phyloP scores from a whole-genome alignment of 2,797 vertebrate species.

The Trematomus bernacchii region DNA sequence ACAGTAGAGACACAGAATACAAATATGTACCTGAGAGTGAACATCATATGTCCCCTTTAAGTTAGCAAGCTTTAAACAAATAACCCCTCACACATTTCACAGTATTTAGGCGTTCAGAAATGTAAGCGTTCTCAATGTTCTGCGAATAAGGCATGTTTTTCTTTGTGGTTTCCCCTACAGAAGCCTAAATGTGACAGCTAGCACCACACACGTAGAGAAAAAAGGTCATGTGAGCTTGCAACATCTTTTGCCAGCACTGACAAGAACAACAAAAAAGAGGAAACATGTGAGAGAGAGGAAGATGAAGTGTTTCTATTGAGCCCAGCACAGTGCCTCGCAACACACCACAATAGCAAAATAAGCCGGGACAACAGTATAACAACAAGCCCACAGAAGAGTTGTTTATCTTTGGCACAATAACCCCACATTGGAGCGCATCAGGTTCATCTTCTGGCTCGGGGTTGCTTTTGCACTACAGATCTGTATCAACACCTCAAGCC shows the following conservation, averaged over 20 bases:
- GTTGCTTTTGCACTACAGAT: conserved; percentile 32
- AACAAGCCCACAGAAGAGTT: conserved; percentile 1
- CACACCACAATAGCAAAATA: conserved; percentile 53
- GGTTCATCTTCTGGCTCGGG: not conserved
- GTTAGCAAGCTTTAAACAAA: not conserved
- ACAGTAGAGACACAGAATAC: too few relatives aligned
- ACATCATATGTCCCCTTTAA: too few relatives aligned
- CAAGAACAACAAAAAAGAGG: conserved; percentile 51
- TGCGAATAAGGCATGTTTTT: conserved; percentile 70
- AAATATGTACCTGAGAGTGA: too few relatives aligned
- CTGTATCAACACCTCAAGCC: conserved; percentile 30
- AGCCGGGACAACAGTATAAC: not conserved
- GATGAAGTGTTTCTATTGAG: conserved; percentile 58
- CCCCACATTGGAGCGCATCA: not conserved
- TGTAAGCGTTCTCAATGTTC: conserved; percentile 23
- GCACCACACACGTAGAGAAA: conserved; percentile 40
- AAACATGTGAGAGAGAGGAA: conserved; percentile 58
- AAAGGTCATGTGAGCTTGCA: conserved; percentile 70
- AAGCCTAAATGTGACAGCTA: conserved; percentile 48
- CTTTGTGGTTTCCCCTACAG: conserved; percentile 70
- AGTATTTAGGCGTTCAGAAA: conserved; percentile 16
- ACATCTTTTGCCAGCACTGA: conserved; percentile 44
- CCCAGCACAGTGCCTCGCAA: conserved; percentile 28
- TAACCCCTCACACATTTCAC: not conserved
- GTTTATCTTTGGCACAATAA: conserved; percentile 3